phyloP scores from a whole-genome alignment of 1,140 invertebrate species.

The Drosophila littoralis region DNA sequence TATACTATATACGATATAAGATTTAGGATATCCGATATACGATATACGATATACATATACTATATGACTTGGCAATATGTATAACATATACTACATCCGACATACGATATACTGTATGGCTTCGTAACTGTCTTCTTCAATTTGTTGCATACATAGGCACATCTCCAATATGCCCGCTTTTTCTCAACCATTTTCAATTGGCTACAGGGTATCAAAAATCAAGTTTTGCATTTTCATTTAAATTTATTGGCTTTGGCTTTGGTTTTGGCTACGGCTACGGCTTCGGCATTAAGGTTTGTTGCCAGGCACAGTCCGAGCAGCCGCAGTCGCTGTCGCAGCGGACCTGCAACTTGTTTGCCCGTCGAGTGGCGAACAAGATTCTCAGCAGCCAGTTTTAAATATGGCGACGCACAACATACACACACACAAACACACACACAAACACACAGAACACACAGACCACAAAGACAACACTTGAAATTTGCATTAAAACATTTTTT shows the following conservation, averaged over 20 bases:
- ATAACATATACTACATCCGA: too few species aligned
- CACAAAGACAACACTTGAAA: slow-evolving; percentile 3
- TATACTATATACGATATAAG: too few species aligned
- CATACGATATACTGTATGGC: too few species aligned
- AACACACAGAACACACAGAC: background rate
- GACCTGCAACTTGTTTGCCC: slow-evolving; percentile 71
- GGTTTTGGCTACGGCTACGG: slow-evolving; percentile 38
- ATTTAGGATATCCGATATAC: too few species aligned
- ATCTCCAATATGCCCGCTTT: background rate
- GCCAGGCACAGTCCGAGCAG: slow-evolving; percentile 16
- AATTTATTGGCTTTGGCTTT: slow-evolving; percentile 69
- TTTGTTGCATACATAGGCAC: background rate
- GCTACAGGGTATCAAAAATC: slow-evolving; percentile 38
- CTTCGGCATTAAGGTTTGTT: slow-evolving; percentile 37
- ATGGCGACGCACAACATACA: slow-evolving; percentile 45
- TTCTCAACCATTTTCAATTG: background rate
- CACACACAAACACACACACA: slow-evolving; percentile 21
- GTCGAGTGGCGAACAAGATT: slow-evolving; percentile 52
- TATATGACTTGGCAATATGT: too few species aligned
- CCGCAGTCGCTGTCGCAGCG: background rate
- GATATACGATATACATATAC: too few species aligned
- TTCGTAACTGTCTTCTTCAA: background rate
- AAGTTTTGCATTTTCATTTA: slow-evolving; percentile 82
- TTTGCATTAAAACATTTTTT: slow-evolving; percentile 25
- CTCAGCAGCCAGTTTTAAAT: slow-evolving; percentile 46